Evolutionary conservation across 2,797 vertebrate genomes (phyloP).

Genomic region (Myotis findleyi): DNA sequence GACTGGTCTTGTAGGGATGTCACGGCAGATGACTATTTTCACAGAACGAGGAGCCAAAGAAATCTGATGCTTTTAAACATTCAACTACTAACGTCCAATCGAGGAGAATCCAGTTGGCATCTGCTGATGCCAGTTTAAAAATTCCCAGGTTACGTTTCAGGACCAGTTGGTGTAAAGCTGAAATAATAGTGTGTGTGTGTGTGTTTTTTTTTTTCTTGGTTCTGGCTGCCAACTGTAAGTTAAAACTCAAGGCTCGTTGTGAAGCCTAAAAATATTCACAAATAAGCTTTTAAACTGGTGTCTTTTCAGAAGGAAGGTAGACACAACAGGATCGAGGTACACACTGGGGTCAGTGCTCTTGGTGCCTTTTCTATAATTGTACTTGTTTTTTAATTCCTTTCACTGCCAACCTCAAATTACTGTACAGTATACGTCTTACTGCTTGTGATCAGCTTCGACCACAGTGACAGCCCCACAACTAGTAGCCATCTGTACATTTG

Average conservation of each 20-base stretch:
- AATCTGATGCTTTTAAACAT: constrained; percentile 85
- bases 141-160: constrained; percentile 75
- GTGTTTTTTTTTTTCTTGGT: constrained; percentile 71
- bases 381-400: constrained; percentile 91
- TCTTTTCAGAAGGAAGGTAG: constrained; percentile 85
- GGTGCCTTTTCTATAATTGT: constrained; percentile 92
- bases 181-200: constrained; percentile 39
- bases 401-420: constrained; percentile 90
- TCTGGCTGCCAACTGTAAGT: constrained; percentile 86
- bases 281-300: constrained; percentile 89
- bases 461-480: constrained; percentile 76
- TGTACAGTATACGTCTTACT: constrained; percentile 87
- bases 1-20: constrained; percentile 91
- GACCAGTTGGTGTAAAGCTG: constrained; percentile 82
- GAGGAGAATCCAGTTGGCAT: constrained; percentile 72
- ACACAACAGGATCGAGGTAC: constrained; percentile 86
- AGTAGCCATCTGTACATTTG: constrained; percentile 87
- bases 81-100: constrained; percentile 76
- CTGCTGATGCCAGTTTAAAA: constrained; percentile 82
- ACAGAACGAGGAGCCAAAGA: constrained; percentile 91
- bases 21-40: constrained; percentile 90
- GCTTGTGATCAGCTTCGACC: constrained; percentile 86
- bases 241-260: constrained; percentile 86
- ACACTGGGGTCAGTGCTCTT: constrained; percentile 91
- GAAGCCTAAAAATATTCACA: constrained; percentile 88